Evolutionary conservation across 2,888 invertebrate genomes (phyloP), one percentile per base, ranked within the genome.

Genomic region (Willowsia nigromaculata): DNA sequence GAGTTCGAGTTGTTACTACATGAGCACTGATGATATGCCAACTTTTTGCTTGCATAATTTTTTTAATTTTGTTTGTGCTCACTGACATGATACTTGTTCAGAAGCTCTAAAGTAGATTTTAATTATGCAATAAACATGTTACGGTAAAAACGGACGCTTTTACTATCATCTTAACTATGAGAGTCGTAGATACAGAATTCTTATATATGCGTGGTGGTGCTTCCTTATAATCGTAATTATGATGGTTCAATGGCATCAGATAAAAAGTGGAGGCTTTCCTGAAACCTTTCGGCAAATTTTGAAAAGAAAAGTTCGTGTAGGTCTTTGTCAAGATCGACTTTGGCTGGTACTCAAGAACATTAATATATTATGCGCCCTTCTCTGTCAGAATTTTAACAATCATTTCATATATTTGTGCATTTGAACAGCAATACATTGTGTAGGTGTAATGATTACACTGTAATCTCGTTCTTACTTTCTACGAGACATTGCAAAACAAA

Each of bases 191-290:
- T 65, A 5, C 65, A 25, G 15, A 40, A 13, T 71, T 18, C 11
- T n/a, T n/a, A n/a, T n/a, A 27, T 22, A 47, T 74, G 43, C 47
- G 33, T 1, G n/a, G n/a, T 74, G 30, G 30, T 30, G n/a, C 62
- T 74, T 43, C 40, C 50, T 74, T 18, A 6, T 68, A n/a, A 18
- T 68, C 47, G 15, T 47, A 74, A 74, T 47, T 43, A 47, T 47
- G 33, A 47, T 65, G 71, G 84, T 84, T 84, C 84, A 74, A 74
- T 84, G 84, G 84, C 84, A 84, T 74, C 71, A 83, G 71, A 40
- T 83, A 83, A 83, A 83, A 65, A 74, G 43, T 50, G 18, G 25
- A 74, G 25, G 27, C 27, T 62, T 62, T 62, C 53, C 15, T 22
- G 4, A 74, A 27, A 74, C 68, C 62, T 62, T 62, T 71, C 9